A percentile compares a stretch with the other conserved stretches of the same genome.
These are phyloP conservation scores for Diadema setosum DNA, from an alignment of 35 echinoderm and acorn worm genomes.

Conservation along the genomic window DNA sequence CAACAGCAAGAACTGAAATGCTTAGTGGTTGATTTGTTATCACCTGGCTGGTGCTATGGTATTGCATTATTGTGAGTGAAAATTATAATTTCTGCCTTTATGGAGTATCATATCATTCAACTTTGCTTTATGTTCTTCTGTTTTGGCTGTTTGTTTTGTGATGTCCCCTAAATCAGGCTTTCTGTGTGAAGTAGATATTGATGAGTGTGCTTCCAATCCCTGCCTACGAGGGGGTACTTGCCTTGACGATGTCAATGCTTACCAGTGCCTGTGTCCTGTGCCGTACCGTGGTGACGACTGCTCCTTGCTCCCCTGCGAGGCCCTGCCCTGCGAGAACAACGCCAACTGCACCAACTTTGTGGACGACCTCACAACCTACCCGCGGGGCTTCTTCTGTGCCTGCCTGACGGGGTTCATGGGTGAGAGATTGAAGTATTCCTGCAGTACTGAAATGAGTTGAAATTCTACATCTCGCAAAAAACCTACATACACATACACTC, in stretches of 20 bases:
- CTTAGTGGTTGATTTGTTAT: too few relatives aligned
- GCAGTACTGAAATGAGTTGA: too few relatives aligned
- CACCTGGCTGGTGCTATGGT: too few relatives aligned
- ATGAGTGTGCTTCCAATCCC: slow-evolving; percentile 53
- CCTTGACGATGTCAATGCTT: slow-evolving; percentile 57
- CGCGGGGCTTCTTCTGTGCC: slow-evolving; percentile 43
- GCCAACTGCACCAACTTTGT: slow-evolving; percentile 46
- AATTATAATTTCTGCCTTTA: too few relatives aligned
- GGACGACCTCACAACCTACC: slow-evolving; percentile 19
- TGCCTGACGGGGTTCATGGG: slow-evolving; percentile 70
- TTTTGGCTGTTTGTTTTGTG: too few relatives aligned
- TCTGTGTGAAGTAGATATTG: slow-evolving; percentile 55
- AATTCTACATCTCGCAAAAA: too few relatives aligned
- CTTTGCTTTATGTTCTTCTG: too few relatives aligned
- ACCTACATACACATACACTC: too few relatives aligned
- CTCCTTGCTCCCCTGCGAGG: slow-evolving; percentile 61
- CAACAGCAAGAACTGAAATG: too few relatives aligned
- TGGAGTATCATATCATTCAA: too few relatives aligned
- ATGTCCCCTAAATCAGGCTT: too few relatives aligned
- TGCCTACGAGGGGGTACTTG: slow-evolving; percentile 52
- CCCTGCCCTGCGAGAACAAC: slow-evolving; percentile 67
- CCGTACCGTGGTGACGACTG: slow-evolving; percentile 68
- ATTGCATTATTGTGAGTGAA: too few relatives aligned
- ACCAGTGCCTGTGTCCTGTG: slow-evolving; percentile 39
- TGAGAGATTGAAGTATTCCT: slow-evolving; percentile 21